Evolutionary conservation across 2,113 vertebrate genomes (phyloP).

Genomic region (Donacobius atricapilla): DNA sequence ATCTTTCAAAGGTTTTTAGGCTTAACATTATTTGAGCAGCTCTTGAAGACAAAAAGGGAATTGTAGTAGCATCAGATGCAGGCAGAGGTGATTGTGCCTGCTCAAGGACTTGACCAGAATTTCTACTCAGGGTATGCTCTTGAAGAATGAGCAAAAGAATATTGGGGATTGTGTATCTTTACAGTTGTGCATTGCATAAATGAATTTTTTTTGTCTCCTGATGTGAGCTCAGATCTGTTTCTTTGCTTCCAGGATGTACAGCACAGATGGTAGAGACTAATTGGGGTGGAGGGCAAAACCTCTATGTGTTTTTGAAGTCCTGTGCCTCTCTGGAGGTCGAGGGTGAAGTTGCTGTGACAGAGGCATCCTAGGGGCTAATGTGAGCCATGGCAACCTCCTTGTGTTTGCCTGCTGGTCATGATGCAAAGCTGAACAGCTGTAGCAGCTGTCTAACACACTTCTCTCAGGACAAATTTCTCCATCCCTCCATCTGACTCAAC

Average conservation of each 20-base stretch:
- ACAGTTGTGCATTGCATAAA: background rate
- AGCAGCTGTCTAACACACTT: background rate
- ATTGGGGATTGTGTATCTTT: background rate
- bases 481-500: background rate
- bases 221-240: background rate
- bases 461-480: background rate
- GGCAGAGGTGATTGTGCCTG: background rate
- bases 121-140: background rate
- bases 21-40: background rate
- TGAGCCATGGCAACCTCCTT: fast-evolving
- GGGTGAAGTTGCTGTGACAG: background rate
- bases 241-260: background rate
- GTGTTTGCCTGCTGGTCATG: background rate
- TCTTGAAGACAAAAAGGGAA: background rate
- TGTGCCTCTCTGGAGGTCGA: background rate
- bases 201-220: background rate
- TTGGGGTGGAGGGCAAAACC: background rate
- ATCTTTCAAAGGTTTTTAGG: background rate
- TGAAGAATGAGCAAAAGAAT: background rate
- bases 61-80: background rate
- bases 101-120: background rate
- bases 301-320: background rate
- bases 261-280: constrained; percentile 27
- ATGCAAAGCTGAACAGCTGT: background rate
- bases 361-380: background rate